phyloP scores from a whole-genome alignment of 2,888 invertebrate genomes.

The Agriopis marginaria region DNA sequence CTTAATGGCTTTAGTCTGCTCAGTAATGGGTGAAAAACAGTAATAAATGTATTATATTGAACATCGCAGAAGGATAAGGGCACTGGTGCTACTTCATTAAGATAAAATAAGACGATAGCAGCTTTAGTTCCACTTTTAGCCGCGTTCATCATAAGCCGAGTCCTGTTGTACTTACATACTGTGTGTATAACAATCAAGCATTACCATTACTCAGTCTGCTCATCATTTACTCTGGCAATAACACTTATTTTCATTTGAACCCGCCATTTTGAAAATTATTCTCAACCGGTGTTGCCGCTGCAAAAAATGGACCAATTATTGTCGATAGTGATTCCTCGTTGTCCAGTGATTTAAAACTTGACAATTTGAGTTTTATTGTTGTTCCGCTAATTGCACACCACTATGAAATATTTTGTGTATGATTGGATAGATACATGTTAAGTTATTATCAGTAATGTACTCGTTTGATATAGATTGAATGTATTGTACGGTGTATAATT shows the following conservation, averaged over 20 bases:
- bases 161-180: too few species aligned
- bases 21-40: too few species aligned
- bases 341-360: slow-evolving; percentile 31
- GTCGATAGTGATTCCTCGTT: slow-evolving; percentile 25
- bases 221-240: slow-evolving; percentile 43
- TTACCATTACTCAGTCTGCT: slow-evolving; percentile 24
- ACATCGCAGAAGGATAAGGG: too few species aligned
- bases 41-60: too few species aligned
- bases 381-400: slow-evolving; percentile 21
- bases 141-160: too few species aligned
- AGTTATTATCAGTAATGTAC: not conserved
- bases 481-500: not conserved
- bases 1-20: too few species aligned
- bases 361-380: slow-evolving; percentile 27
- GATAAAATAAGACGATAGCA: too few species aligned
- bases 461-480: not conserved
- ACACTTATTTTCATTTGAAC: slow-evolving; percentile 33
- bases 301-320: slow-evolving; percentile 41
- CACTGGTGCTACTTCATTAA: too few species aligned
- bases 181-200: slow-evolving; percentile 35
- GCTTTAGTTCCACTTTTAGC: too few species aligned
- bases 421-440: not conserved
- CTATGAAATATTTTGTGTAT: not conserved
- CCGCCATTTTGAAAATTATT: slow-evolving; percentile 40
- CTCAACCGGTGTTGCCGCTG: slow-evolving; percentile 35